A percentile compares a stretch with the other conserved stretches of the same genome.
These are phyloP conservation scores for Phrynocephalus vlangalii DNA, from an alignment of 2,797 vertebrate genomes.

Conservation along the genomic window DNA sequence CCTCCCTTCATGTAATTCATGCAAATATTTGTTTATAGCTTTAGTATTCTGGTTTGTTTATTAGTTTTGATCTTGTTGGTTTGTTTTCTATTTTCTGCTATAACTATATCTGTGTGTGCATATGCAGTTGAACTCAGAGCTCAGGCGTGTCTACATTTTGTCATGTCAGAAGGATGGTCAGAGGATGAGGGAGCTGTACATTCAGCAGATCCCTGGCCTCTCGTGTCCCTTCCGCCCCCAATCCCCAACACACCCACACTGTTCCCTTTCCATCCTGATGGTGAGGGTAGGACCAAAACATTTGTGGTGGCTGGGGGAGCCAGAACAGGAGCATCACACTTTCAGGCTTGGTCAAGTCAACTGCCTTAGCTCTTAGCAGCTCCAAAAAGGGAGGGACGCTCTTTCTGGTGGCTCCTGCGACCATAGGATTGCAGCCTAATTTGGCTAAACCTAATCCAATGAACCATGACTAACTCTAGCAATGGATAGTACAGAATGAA, in stretches of 20 bases:
- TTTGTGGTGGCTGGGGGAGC: not conserved
- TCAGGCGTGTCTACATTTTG: too few relatives aligned
- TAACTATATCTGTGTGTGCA: not conserved
- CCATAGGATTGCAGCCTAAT: not conserved
- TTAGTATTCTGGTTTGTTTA: not conserved
- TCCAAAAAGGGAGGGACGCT: not conserved
- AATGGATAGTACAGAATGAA: too few relatives aligned
- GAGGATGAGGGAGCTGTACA: not conserved
- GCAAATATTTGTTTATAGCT: not conserved
- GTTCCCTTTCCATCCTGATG: too few relatives aligned
- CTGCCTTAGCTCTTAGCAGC: not conserved
- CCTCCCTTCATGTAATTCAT: not conserved
- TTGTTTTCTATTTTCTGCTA: not conserved
- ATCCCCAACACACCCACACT: not conserved
- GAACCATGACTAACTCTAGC: too few relatives aligned
- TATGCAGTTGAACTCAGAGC: too few relatives aligned
- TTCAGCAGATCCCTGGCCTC: not conserved
- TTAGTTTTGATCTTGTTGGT: not conserved
- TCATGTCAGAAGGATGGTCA: too few relatives aligned
- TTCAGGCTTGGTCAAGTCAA: not conserved
- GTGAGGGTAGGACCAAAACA: not conserved
- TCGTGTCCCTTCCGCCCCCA: too few relatives aligned
- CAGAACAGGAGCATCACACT: not conserved
- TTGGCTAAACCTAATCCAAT: not conserved
- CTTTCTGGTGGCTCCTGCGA: not conserved